Base-by-base conservation (phyloP, 2,113 vertebrate species). In the Xenopus borealis region DNA sequence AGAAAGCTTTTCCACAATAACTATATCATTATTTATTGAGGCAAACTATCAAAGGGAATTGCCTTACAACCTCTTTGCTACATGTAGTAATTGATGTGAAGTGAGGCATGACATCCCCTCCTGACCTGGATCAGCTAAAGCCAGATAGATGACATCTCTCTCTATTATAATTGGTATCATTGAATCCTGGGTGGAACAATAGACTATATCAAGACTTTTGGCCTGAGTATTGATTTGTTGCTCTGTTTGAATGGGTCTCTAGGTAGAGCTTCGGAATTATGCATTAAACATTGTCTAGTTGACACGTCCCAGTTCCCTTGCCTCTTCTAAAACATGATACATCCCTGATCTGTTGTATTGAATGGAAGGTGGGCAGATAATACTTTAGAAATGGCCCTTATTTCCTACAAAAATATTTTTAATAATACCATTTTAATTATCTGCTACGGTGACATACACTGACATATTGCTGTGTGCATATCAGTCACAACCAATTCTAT, bases 101-200 rank as follows among this genome's bases (percentile, higher is more conserved):
- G 85, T 89, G 89, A 94, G 89, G 90, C 88, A 88, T 89, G 81
- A 81, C 70, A 76, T 87, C 85, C 83, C 89, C 80, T 66, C 82
- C 82, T 94, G 93, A 94, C 93, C 94, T 90, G 80, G 66, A 86
- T 80, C 76, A 84, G 82, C 87, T 86, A 87, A 90, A 95, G 89
- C 92, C 93, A 93, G 94, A 94, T 89, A 88, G 92, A 95, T 97
- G 92, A 92, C 91, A 89, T 90, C 90, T 91, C 93, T 95, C 92
- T 92, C 93, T 89, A 93, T 96, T 96, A 96, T 96, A 94, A 97
- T 95, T 94, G 94, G 95, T 95, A 94, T 93, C 85, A 95, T 95
- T 93, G 96, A 91, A 96, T 96, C 93, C 94, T 47, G 75, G 89
- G 78, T 72, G 79, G 83, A 83, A 86, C 78, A 62, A 81, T 86